Evolutionary conservation across 92 coral and sea anemone genomes (phyloP).

Genomic region (Bergia puertoricense): DNA sequence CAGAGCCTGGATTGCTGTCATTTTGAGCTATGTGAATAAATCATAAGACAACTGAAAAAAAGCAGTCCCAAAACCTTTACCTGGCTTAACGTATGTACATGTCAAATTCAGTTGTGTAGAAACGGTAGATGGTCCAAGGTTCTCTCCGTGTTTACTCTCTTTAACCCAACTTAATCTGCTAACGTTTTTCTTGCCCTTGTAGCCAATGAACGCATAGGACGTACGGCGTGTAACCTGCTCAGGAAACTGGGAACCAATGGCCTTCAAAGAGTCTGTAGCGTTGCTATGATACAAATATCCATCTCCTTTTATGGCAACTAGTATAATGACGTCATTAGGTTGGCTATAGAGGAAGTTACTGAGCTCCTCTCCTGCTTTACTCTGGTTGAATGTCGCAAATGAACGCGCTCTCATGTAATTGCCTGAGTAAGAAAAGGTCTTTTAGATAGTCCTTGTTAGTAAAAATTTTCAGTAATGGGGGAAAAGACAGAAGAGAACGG

Average conservation of each 20-base stretch:
- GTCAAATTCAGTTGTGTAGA: neutral
- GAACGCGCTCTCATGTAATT: neutral
- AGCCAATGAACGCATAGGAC: slow-evolving; percentile 8
- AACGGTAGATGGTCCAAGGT: neutral
- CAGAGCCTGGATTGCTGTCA: neutral
- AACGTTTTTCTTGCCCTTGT: neutral
- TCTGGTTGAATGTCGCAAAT: slow-evolving; percentile 6
- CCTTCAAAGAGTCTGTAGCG: slow-evolving; percentile 3
- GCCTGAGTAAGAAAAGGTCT: neutral
- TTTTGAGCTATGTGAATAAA: too few relatives aligned
- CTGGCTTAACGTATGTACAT: neutral
- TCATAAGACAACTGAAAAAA: neutral
- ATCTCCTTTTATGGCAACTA: slow-evolving; percentile 11
- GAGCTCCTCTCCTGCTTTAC: slow-evolving; percentile 11
- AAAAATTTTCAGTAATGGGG: too few relatives aligned
- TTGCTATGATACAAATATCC: slow-evolving; percentile 16
- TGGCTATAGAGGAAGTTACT: neutral
- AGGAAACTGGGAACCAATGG: slow-evolving; percentile 1
- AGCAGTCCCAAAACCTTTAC: neutral
- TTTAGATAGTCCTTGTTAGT: too few relatives aligned
- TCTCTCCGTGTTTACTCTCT: neutral
- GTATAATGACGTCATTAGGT: slow-evolving; percentile 14
- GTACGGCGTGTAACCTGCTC: neutral
- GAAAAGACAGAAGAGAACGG: too few relatives aligned
- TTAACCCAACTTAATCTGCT: neutral